Conservation (phyloP, 2,113 vertebrate genomes). For the Sylvietta virens region DNA sequence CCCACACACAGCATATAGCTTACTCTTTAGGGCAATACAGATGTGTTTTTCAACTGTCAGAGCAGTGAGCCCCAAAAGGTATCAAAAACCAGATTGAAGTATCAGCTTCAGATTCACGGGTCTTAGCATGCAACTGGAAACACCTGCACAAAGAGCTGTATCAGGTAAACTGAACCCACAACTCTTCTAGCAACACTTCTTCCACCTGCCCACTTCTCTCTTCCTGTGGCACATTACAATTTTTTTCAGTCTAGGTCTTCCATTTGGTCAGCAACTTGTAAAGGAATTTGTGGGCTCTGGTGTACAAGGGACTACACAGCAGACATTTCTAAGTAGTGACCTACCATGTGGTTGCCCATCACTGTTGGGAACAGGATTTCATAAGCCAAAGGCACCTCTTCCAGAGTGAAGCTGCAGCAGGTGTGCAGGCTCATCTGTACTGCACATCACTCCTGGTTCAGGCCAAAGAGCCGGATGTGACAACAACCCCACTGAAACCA, state of each 20-base stretch:
- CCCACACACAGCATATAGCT: background rate
- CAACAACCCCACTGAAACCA: background rate
- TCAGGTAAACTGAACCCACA: background rate
- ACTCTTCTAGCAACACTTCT: background rate
- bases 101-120: background rate
- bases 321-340: background rate
- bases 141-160: background rate
- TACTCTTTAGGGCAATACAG: background rate
- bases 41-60: background rate
- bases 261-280: background rate
- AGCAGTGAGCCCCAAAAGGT: background rate
- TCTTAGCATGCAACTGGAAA: background rate
- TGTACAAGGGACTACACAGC: background rate
- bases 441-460: background rate
- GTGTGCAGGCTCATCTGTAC: background rate
- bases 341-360: accelerated
- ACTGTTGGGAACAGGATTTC: background rate
- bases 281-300: background rate
- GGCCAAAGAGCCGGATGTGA: background rate
- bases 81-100: background rate
- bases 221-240: background rate
- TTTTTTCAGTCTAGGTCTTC: background rate
- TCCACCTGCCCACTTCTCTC: background rate
- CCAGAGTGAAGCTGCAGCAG: background rate
- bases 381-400: background rate